Conservation (phyloP, 2,113 vertebrate genomes). For the Machaerirhynchus nigripectus region DNA sequence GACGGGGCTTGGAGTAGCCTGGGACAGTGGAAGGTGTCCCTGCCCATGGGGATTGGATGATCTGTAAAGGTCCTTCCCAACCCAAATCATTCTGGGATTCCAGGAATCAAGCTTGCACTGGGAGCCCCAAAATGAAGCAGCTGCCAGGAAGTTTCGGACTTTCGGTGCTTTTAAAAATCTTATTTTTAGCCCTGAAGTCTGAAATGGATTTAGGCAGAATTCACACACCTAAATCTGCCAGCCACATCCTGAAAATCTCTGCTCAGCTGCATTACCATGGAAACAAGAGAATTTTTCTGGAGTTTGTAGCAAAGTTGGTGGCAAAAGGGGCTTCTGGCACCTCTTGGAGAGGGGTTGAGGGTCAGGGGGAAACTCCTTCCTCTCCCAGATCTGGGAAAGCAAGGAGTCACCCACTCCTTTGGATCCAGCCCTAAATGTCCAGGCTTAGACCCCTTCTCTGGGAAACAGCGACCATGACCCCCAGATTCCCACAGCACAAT, state of each 20-base stretch:
- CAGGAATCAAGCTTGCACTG: background rate
- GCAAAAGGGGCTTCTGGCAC: background rate
- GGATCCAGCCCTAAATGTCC: background rate
- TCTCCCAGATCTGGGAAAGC: background rate
- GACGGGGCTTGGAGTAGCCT: background rate
- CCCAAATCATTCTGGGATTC: background rate
- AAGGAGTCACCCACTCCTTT: background rate
- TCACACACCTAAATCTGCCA: background rate
- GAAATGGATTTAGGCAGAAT: background rate
- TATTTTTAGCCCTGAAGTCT: background rate
- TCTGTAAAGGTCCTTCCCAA: background rate
- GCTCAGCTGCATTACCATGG: background rate
- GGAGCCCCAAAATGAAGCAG: background rate
- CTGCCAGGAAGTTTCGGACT: background rate
- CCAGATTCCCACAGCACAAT: background rate
- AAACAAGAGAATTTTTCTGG: background rate
- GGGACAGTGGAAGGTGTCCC: background rate
- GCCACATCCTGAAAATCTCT: background rate
- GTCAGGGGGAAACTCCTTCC: background rate
- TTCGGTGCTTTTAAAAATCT: background rate
- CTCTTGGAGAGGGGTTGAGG: background rate
- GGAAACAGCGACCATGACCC: fast-evolving
- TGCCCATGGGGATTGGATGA: background rate
- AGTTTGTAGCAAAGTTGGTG: background rate
- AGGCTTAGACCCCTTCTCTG: background rate